These are phyloP conservation scores for Brachylomia viminalis DNA, from an alignment of 2,888 invertebrate genomes.

Conservation along the genomic window DNA sequence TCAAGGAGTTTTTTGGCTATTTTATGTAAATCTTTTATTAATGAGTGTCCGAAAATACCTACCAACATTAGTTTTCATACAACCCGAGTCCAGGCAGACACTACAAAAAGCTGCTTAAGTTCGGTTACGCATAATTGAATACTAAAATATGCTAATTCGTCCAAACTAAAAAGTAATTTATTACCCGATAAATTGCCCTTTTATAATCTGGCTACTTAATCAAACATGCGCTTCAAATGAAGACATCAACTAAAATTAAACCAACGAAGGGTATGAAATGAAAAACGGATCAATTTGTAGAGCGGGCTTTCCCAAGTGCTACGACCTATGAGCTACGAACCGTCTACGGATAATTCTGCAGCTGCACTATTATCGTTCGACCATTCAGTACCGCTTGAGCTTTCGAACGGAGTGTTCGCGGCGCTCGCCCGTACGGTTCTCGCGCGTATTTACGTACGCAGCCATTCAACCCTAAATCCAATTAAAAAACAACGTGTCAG, in stretches of 20 bases:
- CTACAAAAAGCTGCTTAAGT: conserved; percentile 31
- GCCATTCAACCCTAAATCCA: conserved; percentile 82
- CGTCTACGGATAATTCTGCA: conserved; percentile 61
- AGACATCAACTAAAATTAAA: conserved; percentile 58
- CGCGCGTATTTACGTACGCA: conserved; percentile 82
- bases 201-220: conserved; percentile 55
- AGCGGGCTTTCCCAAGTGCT: conserved; percentile 77
- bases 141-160: conserved; percentile 36
- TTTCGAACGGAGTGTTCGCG: conserved; percentile 67
- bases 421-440: conserved; percentile 57
- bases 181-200: conserved; percentile 37
- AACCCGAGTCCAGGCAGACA: not conserved
- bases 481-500: conserved; percentile 81
- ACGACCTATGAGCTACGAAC: conserved; percentile 73
- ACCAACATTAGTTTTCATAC: conserved; percentile 7
- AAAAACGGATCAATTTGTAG: conserved; percentile 80
- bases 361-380: conserved; percentile 29
- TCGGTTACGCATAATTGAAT: conserved; percentile 49
- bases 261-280: conserved; percentile 57
- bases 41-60: not conserved
- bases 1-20: not conserved
- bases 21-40: not conserved
- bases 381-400: conserved; percentile 81
- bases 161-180: conserved; percentile 45
- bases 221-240: conserved; percentile 43